A percentile compares a stretch with the other conserved stretches of the same genome.
phyloP scores from a whole-genome alignment of 2,797 vertebrate genomes.

The Peromyscus nudipes region DNA sequence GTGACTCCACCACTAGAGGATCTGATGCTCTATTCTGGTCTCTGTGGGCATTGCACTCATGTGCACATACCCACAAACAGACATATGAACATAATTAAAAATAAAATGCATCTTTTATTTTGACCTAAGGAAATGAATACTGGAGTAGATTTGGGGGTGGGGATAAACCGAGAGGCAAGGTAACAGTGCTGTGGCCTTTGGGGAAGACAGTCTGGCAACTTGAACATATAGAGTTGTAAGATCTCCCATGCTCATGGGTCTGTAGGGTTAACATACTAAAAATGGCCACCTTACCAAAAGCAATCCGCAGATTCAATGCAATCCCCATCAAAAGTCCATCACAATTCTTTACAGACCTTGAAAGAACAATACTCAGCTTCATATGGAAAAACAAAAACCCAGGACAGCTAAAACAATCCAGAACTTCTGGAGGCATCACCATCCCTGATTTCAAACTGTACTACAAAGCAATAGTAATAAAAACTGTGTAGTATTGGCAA shows the following conservation, averaged over 20 bases:
- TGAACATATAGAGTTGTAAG: slow-evolving; percentile 3
- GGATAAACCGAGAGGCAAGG: not conserved
- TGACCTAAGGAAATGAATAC: not conserved
- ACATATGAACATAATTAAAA: not conserved
- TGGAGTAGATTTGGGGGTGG: not conserved
- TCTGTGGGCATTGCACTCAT: not conserved
- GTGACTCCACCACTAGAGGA: not conserved
- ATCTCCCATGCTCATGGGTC: not conserved
- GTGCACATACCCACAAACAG: not conserved
- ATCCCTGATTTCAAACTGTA: not conserved
- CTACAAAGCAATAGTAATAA: not conserved
- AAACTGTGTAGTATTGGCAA: not conserved
- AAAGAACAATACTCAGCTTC: not conserved
- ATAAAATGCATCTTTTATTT: not conserved
- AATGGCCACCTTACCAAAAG: not conserved
- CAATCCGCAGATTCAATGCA: not conserved
- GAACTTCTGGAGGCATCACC: not conserved
- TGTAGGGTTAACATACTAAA: not conserved
- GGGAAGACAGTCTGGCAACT: slow-evolving; percentile 23
- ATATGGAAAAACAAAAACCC: not conserved
- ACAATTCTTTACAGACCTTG: not conserved
- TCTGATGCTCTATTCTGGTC: not conserved
- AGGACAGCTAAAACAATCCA: not conserved
- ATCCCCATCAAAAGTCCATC: not conserved
- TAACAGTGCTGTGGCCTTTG: not conserved